Evolutionary conservation across 2,113 vertebrate genomes (phyloP).

Genomic region (Anseranas semipalmata): DNA sequence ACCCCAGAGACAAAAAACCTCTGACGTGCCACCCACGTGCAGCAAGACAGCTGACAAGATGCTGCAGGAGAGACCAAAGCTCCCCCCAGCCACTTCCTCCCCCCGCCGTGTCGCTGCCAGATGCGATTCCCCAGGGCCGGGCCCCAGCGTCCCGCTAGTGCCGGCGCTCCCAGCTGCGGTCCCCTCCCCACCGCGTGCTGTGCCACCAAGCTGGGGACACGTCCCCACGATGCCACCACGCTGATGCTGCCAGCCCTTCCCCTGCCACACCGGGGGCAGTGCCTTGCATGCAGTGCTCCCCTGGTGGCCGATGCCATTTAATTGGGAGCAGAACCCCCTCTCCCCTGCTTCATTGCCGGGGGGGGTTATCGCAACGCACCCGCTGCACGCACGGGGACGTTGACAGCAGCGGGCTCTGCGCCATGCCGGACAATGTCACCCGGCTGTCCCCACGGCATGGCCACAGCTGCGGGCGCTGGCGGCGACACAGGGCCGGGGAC

Average conservation of each 20-base stretch:
- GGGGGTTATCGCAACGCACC: not conserved
- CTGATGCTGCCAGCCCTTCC: not conserved
- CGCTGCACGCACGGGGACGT: accelerated
- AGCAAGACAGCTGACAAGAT: not conserved
- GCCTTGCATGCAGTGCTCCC: not conserved
- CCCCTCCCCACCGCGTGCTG: accelerated
- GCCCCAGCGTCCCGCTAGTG: not conserved
- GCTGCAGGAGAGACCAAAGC: not conserved
- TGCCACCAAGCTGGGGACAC: not conserved
- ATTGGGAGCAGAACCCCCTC: not conserved
- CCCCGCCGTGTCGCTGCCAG: not conserved
- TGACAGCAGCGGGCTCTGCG: not conserved
- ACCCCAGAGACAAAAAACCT: not conserved
- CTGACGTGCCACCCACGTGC: not conserved
- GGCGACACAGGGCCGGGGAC: not conserved
- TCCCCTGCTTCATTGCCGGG: not conserved
- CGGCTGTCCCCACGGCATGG: not conserved
- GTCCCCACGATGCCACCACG: accelerated
- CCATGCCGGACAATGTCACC: accelerated
- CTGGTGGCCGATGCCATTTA: not conserved
- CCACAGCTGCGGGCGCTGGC: not conserved
- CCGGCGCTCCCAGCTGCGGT: accelerated
- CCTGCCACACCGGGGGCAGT: not conserved
- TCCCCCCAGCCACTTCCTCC: conserved; percentile 2
- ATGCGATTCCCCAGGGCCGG: not conserved